Base-by-base conservation (phyloP, 2,888 invertebrate species). In the Stenichneumon culpator region DNA sequence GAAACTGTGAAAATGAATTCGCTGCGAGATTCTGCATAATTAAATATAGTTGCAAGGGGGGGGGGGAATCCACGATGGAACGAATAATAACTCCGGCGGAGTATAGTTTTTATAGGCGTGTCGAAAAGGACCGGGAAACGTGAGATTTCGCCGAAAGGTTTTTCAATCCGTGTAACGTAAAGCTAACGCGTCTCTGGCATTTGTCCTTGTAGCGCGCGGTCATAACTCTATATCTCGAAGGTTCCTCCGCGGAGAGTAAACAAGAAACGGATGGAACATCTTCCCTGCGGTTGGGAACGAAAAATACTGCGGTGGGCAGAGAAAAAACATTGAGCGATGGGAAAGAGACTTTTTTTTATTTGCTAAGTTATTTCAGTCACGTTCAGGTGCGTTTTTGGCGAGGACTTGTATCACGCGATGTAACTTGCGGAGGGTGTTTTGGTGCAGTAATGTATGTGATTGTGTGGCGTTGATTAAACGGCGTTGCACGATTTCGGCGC, bases 1-100 rank as follows among this genome's bases (percentile, higher is more conserved):
- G 65, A 75, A 77, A 84, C 32, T 82, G 69, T 78, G 84, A 77
- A 87, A 88, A 88, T 83, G 86, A 68, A 86, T 86, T 88, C 89
- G 52, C 74, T 73, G 69, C 68, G 84, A 79, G 80, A 84, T 87
- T 88, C 67, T 86, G 85, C 87, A 88, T 88, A 87, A 89, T 90
- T 87, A 86, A 88, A 88, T 86, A 86, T 79, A 84, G 82, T 80
- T 67, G 77, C 36, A 72, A 50, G 67, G 44, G 47, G 32, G 70
- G 54, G 67, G 52, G 80, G 22, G 72, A 3, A 57, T 19, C 28
- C 68, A 73, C 28, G 57, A 57, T 36, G 25, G 50, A 47, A 80
- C 50, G 79, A 72, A 60, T 28, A 25, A 25, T 14, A 69, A 79
- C 52, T 52, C 70, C n/a, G 65, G 16, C 1, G 39, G 25, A 52